These are phyloP conservation scores for Acronicta leporina DNA, from an alignment of 2,888 invertebrate genomes.

Conservation along the genomic window DNA sequence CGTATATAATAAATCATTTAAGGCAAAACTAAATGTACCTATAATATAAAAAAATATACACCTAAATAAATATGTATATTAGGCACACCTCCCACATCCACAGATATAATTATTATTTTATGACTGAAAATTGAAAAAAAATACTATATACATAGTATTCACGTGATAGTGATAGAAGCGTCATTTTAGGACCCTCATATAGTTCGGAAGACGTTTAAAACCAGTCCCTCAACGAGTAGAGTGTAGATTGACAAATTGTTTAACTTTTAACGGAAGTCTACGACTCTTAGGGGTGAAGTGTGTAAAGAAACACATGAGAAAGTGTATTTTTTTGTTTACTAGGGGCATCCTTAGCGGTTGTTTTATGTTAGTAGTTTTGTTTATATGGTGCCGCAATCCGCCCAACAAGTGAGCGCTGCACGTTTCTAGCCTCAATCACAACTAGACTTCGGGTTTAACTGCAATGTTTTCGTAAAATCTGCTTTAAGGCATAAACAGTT, in stretches of 20 bases:
- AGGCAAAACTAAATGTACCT: too few species aligned
- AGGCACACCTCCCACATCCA: too few species aligned
- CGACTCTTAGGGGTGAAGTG: constrained; percentile 52
- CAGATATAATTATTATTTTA: too few species aligned
- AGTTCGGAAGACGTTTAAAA: constrained; percentile 50
- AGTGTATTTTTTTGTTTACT: constrained; percentile 30
- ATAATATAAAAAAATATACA: too few species aligned
- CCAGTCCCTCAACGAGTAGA: constrained; percentile 43
- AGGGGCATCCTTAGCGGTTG: constrained; percentile 26
- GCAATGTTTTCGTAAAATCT: constrained; percentile 12
- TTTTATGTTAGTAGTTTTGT: constrained; percentile 52
- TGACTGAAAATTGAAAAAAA: too few species aligned
- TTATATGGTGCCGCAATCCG: constrained; percentile 40
- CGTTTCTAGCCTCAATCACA: constrained; percentile 29
- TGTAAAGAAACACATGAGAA: constrained; percentile 45
- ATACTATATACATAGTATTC: too few species aligned
- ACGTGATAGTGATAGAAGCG: constrained; percentile 41
- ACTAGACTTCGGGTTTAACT: constrained; percentile 15
- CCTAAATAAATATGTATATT: too few species aligned
- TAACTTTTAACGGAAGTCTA: constrained; percentile 63
- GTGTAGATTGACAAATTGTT: constrained; percentile 71
- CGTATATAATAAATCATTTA: too few species aligned
- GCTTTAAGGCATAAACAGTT: constrained; percentile 7
- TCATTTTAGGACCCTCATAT: constrained; percentile 55
- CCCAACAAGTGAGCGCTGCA: constrained; percentile 26